Percentiles rank a stretch among this genome's conserved stretches.
Evolutionary conservation across 1,140 invertebrate species (phyloP).

Genomic region (Oscheius sp.): DNA sequence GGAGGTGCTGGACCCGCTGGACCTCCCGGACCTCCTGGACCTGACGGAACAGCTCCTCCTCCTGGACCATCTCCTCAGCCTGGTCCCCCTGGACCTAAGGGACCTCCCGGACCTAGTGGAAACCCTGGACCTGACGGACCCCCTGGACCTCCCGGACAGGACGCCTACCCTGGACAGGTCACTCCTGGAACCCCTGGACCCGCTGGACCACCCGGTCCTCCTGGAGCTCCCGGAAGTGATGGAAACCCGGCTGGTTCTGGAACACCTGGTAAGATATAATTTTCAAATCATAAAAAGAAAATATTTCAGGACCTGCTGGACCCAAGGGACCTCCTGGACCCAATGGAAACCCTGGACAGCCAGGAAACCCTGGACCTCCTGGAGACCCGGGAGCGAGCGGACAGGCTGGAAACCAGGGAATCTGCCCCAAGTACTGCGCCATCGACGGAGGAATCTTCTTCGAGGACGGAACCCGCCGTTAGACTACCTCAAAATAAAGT

Average conservation of each 20-base stretch:
- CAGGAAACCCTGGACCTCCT: constrained; percentile 14
- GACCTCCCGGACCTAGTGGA: constrained; percentile 27
- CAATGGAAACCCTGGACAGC: constrained; percentile 22
- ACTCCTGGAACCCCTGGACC: constrained; percentile 11
- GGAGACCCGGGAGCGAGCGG: constrained; percentile 28
- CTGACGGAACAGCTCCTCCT: background rate
- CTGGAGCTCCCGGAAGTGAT: too few relatives aligned
- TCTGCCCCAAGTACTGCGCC: constrained; percentile 56
- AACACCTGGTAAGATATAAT: background rate
- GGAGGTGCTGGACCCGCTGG: constrained; percentile 17
- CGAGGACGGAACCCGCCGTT: constrained; percentile 48
- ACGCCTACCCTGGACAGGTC: constrained; percentile 19
- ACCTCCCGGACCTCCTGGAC: constrained; percentile 26
- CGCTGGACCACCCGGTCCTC: constrained; percentile 21
- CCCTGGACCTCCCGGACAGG: constrained; percentile 17
- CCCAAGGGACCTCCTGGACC: constrained; percentile 34
- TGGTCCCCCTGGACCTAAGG: constrained; percentile 20
- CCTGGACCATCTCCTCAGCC: too few relatives aligned
- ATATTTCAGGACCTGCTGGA: constrained; percentile 34
- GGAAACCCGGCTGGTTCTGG: too few relatives aligned
- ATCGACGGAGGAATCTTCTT: constrained; percentile 57
- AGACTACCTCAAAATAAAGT: too few relatives aligned
- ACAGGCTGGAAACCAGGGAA: too few relatives aligned
- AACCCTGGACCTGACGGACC: constrained; percentile 21
- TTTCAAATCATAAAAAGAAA: constrained; percentile 9